Base-by-base conservation (phyloP, 2,113 vertebrate species). In the Trematocara nigrifrons region DNA sequence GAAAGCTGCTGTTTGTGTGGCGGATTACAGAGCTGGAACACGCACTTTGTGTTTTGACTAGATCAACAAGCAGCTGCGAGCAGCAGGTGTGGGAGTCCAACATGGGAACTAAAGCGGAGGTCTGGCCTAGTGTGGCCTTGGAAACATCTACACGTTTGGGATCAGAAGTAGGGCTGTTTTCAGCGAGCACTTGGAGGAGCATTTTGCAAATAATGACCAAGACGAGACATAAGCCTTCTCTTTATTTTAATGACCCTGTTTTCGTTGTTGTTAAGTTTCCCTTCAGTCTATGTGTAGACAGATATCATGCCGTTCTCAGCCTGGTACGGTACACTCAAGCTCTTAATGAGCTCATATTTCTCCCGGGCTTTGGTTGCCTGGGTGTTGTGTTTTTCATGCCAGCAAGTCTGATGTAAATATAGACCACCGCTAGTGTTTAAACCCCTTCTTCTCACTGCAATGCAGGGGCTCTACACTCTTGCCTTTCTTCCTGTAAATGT, bases 321-420 rank as follows among this genome's bases (percentile, higher is more conserved):
- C 82, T 40, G 40, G 38, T 52, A 13, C 84, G 11, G 79, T 64
- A 57, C 79, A 83, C 82, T 88, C 83, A 51, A 61, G 88, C 90
- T 85, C 31, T 76, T 89, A 88, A 89, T 88, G 81, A 89, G 82
- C 88, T 87, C 16, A 1, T 18, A 49, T 82, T 78, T 82, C 90
- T 88, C 89, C 54, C 6, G 53, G 84, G 85, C 80, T 87, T 88
- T 78, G 85, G 90, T 91, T 92, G 87, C 91, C 83, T 64, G 71
- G 91, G 76, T 88, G 93, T 92, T 88, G 81, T 86, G 83, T 88
- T 87, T 89, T 87, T 91, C 54, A 31, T 76, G 22, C 26, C 66
- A 61, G 84, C 51, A 64, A 83, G 61, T 47, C 61, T 54, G 61
- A 89, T 82, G 85, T 93, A 93, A 90, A 92, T 91, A 84, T 90